phyloP scores from a whole-genome alignment of 2,888 invertebrate species.

The Eucera pruinosa region DNA sequence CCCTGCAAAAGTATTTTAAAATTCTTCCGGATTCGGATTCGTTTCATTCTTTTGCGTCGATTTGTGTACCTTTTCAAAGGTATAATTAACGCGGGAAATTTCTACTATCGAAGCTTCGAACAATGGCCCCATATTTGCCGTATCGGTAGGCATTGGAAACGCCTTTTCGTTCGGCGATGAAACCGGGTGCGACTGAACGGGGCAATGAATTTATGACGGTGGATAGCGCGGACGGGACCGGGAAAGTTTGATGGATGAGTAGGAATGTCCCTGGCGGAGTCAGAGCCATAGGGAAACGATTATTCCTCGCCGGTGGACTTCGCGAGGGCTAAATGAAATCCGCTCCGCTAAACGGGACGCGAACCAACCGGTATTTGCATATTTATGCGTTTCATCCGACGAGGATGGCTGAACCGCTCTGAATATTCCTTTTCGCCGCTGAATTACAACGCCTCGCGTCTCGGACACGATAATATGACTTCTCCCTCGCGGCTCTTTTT shows the following conservation, averaged over 20 bases:
- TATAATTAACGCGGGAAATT: too few species aligned
- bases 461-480: background rate
- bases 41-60: too few species aligned
- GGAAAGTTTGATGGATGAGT: background rate
- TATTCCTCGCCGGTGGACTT: constrained; percentile 12
- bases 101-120: too few species aligned
- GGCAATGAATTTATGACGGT: too few species aligned
- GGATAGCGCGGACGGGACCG: too few species aligned
- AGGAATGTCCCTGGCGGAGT: background rate
- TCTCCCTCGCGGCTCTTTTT: background rate
- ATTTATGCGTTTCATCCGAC: constrained; percentile 69
- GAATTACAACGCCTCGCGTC: constrained; percentile 23
- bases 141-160: too few species aligned
- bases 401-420: constrained; percentile 3
- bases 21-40: too few species aligned
- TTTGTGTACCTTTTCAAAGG: too few species aligned
- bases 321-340: constrained; percentile 47
- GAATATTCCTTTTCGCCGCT: constrained; percentile 33
- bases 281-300: constrained; percentile 4
- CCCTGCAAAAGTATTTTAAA: too few species aligned
- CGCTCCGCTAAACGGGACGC: constrained; percentile 54
- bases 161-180: too few species aligned
- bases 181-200: too few species aligned
- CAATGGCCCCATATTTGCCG: too few species aligned
- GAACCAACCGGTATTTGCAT: constrained; percentile 66